Percentiles rank a stretch among this genome's conserved stretches.
These are phyloP conservation scores for Onychorhynchus coronatus DNA, from an alignment of 2,113 vertebrate species.

Conservation along the genomic window DNA sequence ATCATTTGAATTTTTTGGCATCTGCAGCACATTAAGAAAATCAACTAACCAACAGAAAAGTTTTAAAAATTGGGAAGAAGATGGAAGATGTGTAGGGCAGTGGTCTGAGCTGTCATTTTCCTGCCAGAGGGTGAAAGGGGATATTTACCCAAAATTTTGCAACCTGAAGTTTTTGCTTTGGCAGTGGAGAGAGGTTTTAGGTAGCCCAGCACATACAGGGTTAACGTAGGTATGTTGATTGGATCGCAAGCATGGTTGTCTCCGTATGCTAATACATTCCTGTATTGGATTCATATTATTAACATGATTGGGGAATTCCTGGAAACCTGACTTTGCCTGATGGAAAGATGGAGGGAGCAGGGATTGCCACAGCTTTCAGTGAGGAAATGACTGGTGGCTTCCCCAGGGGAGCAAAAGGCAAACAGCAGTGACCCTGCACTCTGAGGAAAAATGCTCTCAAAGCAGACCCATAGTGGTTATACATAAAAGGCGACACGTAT, in stretches of 20 bases:
- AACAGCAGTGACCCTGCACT: slow-evolving; percentile 58
- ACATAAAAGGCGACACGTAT: not conserved
- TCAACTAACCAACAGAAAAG: not conserved
- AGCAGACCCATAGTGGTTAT: slow-evolving; percentile 26
- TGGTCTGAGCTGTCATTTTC: not conserved
- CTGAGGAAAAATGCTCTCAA: slow-evolving; percentile 25
- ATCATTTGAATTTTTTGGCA: not conserved
- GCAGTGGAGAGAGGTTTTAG: not conserved
- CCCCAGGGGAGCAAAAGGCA: slow-evolving; percentile 44
- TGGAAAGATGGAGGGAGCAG: slow-evolving; percentile 33
- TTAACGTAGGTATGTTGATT: not conserved
- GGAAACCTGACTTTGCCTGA: slow-evolving; percentile 43
- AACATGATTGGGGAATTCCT: slow-evolving; percentile 12
- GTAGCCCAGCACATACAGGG: not conserved
- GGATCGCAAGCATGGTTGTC: not conserved
- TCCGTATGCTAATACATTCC: not conserved
- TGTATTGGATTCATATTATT: not conserved
- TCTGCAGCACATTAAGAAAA: not conserved
- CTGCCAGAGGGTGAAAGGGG: not conserved
- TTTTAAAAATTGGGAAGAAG: not conserved
- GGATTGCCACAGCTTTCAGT: slow-evolving; percentile 26
- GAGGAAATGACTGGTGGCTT: slow-evolving; percentile 42
- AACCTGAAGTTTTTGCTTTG: not conserved
- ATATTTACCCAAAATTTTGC: not conserved
- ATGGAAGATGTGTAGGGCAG: not conserved